A percentile compares a stretch with the other conserved stretches of the same genome.
Conservation (phyloP, 2,888 invertebrate species). For the Sympetrum striolatum region DNA sequence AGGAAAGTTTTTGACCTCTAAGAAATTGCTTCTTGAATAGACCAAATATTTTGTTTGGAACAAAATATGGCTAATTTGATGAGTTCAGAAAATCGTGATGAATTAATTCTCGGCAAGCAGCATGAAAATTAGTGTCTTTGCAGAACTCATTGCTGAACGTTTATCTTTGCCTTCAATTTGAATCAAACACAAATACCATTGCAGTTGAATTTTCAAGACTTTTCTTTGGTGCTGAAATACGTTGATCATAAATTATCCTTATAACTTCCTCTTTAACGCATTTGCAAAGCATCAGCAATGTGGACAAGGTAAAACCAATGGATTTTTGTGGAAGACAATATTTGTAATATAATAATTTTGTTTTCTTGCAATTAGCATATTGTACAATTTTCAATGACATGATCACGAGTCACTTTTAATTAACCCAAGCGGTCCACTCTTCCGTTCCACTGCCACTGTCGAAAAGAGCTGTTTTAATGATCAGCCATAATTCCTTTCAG, state of each 20-base stretch:
- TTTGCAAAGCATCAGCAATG: constrained; percentile 41
- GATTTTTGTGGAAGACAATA: constrained; percentile 43
- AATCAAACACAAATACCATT: no score
- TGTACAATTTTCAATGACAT: constrained; percentile 18
- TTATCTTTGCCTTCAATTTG: no score
- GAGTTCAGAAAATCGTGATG: background rate
- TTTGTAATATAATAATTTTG: constrained; percentile 25
- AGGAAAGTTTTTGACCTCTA: background rate
- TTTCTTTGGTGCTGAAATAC: no score
- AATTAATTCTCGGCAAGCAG: no score
- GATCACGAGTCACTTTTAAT: constrained; percentile 39
- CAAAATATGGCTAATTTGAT: constrained; percentile 10
- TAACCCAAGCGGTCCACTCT: constrained; percentile 43
- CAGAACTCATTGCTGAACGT: no score
- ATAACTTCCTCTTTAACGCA: constrained; percentile 34
- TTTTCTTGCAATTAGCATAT: constrained; percentile 29
- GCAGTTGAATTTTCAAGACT: no score
- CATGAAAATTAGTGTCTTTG: no score
- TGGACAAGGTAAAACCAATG: constrained; percentile 39
- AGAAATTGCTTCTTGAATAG: background rate
- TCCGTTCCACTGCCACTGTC: constrained; percentile 44
- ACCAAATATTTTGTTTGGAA: background rate
- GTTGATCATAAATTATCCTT: background rate
- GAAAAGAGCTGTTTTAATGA: background rate
- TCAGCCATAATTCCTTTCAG: constrained; percentile 25